Conservation (phyloP, 2,113 vertebrate genomes). For the Stomatorhinus ivindoensis region DNA sequence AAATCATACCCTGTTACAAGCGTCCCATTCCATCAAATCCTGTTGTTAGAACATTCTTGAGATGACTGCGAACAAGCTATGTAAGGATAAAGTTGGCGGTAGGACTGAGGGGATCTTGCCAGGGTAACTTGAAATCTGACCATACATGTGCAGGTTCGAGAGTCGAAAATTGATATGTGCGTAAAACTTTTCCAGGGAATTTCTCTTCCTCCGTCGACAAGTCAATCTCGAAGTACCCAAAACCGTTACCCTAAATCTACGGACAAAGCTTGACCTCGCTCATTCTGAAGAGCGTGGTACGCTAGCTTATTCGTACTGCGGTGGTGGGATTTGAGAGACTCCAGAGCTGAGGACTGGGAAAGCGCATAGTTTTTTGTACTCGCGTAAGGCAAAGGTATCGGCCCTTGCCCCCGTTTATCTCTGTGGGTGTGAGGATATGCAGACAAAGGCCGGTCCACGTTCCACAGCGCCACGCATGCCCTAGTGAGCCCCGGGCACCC, state of each 20-base stretch:
- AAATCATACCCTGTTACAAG: slow-evolving; percentile 33
- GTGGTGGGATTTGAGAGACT: slow-evolving; percentile 10
- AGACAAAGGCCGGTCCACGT: slow-evolving; percentile 31
- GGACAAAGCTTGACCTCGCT: neutral
- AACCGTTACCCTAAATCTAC: neutral
- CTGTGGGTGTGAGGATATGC: slow-evolving; percentile 55
- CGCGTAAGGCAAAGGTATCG: neutral
- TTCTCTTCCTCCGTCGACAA: neutral
- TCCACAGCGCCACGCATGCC: neutral
- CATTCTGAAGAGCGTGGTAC: neutral
- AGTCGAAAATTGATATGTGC: neutral
- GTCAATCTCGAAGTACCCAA: neutral
- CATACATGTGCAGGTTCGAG: neutral
- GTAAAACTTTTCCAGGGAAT: neutral
- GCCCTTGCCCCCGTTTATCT: slow-evolving; percentile 26
- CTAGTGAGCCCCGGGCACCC: neutral
- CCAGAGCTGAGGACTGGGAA: slow-evolving; percentile 28
- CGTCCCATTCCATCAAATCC: neutral
- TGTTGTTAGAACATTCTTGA: slow-evolving; percentile 52
- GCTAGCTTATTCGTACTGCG: slow-evolving; percentile 5
- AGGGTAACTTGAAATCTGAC: neutral
- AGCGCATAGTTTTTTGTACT: neutral
- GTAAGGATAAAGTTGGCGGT: neutral
- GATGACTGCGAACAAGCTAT: slow-evolving; percentile 35
- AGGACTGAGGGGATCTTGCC: neutral